phyloP scores from a whole-genome alignment of 2,888 invertebrate genomes.

The Nephrocerus scutellatus region DNA sequence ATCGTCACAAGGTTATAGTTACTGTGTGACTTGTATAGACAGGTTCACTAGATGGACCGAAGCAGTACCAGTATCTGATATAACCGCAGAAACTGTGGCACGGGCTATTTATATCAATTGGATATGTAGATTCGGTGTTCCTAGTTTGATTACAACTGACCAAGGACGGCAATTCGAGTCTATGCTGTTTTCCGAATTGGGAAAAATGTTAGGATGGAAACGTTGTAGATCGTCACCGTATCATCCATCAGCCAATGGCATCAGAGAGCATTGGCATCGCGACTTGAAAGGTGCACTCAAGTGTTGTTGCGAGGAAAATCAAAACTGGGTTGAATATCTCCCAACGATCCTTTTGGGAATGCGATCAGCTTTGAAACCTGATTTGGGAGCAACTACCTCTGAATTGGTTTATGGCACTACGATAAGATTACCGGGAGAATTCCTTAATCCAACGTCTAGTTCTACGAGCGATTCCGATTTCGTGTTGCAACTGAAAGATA shows the following conservation, averaged over 20 bases:
- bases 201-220: conserved; percentile 1
- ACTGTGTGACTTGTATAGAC: conserved; percentile 7
- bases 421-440: no score
- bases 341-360: conserved; percentile 12
- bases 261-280: conserved; percentile 13
- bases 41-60: conserved; percentile 8
- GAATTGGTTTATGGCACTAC: no score
- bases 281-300: conserved; percentile 7
- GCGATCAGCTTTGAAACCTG: conserved; percentile 11
- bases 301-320: conserved; percentile 9
- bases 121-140: conserved; percentile 18
- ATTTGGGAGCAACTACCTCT: conserved; percentile 11
- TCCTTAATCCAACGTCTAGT: no score
- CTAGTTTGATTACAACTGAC: conserved; percentile 14
- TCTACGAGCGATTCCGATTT: no score
- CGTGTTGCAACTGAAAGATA: no score
- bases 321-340: conserved; percentile 13
- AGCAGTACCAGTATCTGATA: conserved; percentile 1
- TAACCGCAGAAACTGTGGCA: conserved; percentile 1
- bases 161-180: conserved; percentile 17
- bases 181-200: conserved; percentile 9
- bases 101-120: conserved; percentile 5
- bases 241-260: conserved; percentile 14
- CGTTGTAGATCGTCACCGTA: conserved; percentile 9
- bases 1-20: not conserved